Conservation (phyloP, 2,888 invertebrate genomes). For the Heliconius hortense region DNA sequence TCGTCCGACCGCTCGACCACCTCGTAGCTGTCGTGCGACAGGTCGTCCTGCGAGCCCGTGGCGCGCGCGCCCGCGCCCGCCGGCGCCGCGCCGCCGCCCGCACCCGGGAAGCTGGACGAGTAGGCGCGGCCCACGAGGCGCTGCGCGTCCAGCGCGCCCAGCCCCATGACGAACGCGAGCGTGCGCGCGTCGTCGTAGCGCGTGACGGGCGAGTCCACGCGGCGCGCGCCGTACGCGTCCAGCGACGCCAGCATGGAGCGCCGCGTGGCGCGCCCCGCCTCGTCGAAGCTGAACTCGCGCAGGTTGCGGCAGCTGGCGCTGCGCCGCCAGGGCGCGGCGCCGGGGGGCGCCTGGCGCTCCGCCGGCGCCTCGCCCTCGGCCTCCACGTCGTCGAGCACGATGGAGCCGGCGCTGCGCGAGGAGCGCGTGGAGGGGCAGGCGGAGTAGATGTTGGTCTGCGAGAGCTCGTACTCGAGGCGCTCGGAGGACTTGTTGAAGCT, state of each 20-base stretch:
- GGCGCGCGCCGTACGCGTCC: constrained; percentile 68
- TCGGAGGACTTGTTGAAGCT: constrained; percentile 72
- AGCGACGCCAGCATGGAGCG: constrained; percentile 66
- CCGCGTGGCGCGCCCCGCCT: constrained; percentile 85
- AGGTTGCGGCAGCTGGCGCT: constrained; percentile 92
- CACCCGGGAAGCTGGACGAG: constrained; percentile 93
- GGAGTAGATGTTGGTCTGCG: constrained; percentile 82
- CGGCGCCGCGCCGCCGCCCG: constrained; percentile 86
- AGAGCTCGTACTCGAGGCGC: constrained; percentile 82
- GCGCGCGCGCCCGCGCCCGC: constrained; percentile 88
- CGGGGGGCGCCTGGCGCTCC: constrained; percentile 50
- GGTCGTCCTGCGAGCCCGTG: constrained; percentile 90
- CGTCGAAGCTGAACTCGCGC: constrained; percentile 88
- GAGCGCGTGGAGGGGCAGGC: constrained; percentile 71
- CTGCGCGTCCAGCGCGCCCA: constrained; percentile 82
- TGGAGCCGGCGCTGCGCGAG: constrained; percentile 67
- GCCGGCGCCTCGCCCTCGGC: constrained; percentile 34
- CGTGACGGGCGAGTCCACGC: constrained; percentile 86
- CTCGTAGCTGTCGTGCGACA: constrained; percentile 94
- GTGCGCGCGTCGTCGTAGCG: constrained; percentile 84
- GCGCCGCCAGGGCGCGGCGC: constrained; percentile 85
- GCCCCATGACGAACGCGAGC: constrained; percentile 84
- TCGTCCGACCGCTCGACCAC: constrained; percentile 89
- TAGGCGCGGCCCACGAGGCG: constrained; percentile 89
- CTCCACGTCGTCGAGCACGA: constrained; percentile 55